Base-by-base conservation (phyloP, 2,888 invertebrate species). In the Sinentomon sp. region DNA sequence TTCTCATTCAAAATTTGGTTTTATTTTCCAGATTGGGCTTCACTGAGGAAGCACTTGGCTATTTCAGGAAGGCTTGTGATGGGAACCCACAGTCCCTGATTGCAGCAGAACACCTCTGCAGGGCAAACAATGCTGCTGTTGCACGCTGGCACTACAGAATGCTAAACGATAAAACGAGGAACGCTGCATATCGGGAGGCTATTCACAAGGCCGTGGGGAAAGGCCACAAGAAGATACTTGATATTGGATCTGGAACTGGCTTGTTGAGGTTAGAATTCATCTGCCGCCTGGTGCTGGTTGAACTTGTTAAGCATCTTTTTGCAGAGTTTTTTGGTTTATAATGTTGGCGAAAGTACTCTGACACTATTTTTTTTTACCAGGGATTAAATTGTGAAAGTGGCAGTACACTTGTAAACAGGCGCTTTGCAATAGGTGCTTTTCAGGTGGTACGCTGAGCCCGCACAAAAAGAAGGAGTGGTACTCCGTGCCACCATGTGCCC, bases 111-210 rank as follows among this genome's bases (percentile, higher is more conserved):
- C 69, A 69, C 48, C 52, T 71, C 13, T 64, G 72, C 47, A 67
- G 68, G 39, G 54, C 69, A 1, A 66, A 65, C 44, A 68, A 69
- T 49, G 53, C 65, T 39, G 53, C 71, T 36, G 61, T 77, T 26
- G 70, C 72, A 38, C 54, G 75, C 31, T 78, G 78, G 77, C 77
- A 78, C 50, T 77, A 68, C 50, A 56, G 69, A 36, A 78, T 78
- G 77, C 51, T 78, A 17, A 80, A 78, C 54, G 77, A 78, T 48
- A 55, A 52, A 36, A 48, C 52, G 13, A 57, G 78, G 26, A 78
- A 80, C 53, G 49, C 57, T 34, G 60, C 65, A 1, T 80, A 67
- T 48, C 54, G 56, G 33, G 48, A 53, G 32, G 76, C 75, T 1
- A 68, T 78, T 38, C 45, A 48, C 13, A 54, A 59, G 34, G 59